These are phyloP conservation scores for Eurytoma adleriae DNA, from an alignment of 2,888 invertebrate species.

Conservation along the genomic window DNA sequence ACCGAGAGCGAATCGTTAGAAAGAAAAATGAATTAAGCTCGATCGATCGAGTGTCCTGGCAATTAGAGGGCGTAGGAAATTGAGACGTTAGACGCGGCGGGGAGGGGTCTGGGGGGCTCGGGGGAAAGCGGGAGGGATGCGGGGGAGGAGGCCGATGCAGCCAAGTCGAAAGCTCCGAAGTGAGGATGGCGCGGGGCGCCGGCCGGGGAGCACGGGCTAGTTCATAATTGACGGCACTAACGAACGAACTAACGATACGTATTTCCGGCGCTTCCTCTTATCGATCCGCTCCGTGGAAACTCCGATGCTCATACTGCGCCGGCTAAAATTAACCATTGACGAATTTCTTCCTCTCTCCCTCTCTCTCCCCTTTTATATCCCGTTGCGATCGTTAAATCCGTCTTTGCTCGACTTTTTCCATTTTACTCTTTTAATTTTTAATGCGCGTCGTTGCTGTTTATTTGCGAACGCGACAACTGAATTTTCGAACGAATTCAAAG, in stretches of 20 bases:
- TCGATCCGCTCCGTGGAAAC: constrained; percentile 44
- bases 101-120: constrained; percentile 6
- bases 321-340: constrained; percentile 52
- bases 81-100: constrained; percentile 56
- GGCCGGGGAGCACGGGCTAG: constrained; percentile 32
- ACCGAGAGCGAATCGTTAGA: constrained; percentile 3
- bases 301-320: constrained; percentile 22
- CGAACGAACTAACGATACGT: constrained; percentile 58
- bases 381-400: constrained; percentile 27
- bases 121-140: constrained; percentile 17
- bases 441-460: too few species aligned
- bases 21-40: constrained; percentile 58
- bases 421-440: neutral
- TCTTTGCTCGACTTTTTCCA: neutral
- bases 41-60: constrained; percentile 55
- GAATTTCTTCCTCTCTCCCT: constrained; percentile 36
- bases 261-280: constrained; percentile 57
- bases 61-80: constrained; percentile 55
- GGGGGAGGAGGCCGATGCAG: constrained; percentile 31
- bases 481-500: neutral
- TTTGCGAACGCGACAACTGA: too few species aligned
- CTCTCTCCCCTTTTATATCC: constrained; percentile 3
- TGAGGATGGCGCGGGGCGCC: constrained; percentile 16
- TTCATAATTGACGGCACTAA: constrained; percentile 59
- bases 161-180: constrained; percentile 48